Base-by-base conservation (phyloP, 2,113 vertebrate genomes). In the Seriola quinqueradiata region DNA sequence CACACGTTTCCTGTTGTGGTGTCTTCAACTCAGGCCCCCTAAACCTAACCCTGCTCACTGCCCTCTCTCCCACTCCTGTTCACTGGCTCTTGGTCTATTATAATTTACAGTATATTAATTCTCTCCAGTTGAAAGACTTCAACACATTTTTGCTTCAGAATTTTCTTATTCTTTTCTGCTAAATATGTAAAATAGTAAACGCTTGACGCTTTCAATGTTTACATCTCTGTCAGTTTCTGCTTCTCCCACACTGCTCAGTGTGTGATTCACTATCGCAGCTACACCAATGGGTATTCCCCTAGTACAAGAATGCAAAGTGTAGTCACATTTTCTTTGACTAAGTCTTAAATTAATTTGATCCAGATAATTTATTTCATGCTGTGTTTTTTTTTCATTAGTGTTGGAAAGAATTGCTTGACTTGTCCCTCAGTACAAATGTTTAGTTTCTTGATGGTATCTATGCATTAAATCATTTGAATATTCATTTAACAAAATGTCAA, bases 251-350 rank as follows among this genome's bases (percentile, higher is more conserved):
- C 86, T 72, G 36, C 81, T 86, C 60, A 59, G 48, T 74, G 69
- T 64, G 74, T 90, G 82, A 89, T 90, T 89, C 85, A 86, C 83
- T 77, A 72, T 85, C 76, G 82, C 73, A 77, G 60, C 64, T 63
- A 80, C 77, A 75, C 55, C 55, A 88, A 81, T 58, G 81, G 87
- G 85, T 88, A 87, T 87, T 89, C 86, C 89, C 82, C 66, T 70
- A 42, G 64, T 38, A 78, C 34, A 34, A 81, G 25, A 40, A 81
- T 81, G 67, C 70, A 54, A 75, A 65, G 14, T 23, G 17, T 8
- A 34, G 68, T 84, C 34, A 67, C 59, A 69, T 70, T 83, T 81
- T 55, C 58, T 76, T 80, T 65, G 17, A 66, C 57, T 16, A 23
- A 50, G 12, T 36, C 28, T 36, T 16, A 6, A 21, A 54, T 72